Percentiles rank a stretch among this genome's conserved stretches.
Evolutionary conservation across 2,888 invertebrate species (phyloP).

Genomic region (Orthonevra nobilis): DNA sequence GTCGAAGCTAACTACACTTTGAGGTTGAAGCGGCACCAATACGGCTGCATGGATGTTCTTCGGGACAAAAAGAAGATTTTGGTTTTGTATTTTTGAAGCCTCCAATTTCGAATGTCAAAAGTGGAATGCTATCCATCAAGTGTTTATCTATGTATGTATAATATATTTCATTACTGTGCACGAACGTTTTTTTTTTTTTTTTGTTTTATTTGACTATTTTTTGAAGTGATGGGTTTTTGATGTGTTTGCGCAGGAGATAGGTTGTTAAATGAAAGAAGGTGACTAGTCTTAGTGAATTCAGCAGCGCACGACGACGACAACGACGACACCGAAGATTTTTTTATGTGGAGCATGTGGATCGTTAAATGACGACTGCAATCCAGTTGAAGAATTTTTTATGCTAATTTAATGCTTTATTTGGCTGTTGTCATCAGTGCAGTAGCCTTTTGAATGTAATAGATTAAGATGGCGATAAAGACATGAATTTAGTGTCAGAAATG

Average conservation of each 20-base stretch:
- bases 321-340: background rate
- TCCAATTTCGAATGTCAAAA: constrained; percentile 55
- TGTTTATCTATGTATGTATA: constrained; percentile 21
- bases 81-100: too few relatives aligned
- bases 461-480: background rate
- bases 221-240: constrained; percentile 39
- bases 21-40: constrained; percentile 6
- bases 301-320: background rate
- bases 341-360: constrained; percentile 14
- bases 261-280: constrained; percentile 12
- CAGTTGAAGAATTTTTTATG: constrained; percentile 10
- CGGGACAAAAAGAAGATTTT: too few relatives aligned
- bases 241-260: constrained; percentile 13
- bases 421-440: constrained; percentile 12
- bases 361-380: constrained; percentile 21
- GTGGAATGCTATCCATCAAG: constrained; percentile 57
- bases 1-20: constrained; percentile 21
- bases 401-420: constrained; percentile 19
- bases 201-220: background rate
- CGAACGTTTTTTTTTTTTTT: constrained; percentile 20
- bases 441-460: constrained; percentile 24
- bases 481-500: constrained; percentile 12
- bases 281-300: constrained; percentile 1
- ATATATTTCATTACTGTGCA: too few relatives aligned
- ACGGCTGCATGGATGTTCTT: constrained; percentile 14